A percentile compares a stretch with the other conserved stretches of the same genome.
Conservation (phyloP, 1,140 invertebrate species). For the Bombus superbus region DNA sequence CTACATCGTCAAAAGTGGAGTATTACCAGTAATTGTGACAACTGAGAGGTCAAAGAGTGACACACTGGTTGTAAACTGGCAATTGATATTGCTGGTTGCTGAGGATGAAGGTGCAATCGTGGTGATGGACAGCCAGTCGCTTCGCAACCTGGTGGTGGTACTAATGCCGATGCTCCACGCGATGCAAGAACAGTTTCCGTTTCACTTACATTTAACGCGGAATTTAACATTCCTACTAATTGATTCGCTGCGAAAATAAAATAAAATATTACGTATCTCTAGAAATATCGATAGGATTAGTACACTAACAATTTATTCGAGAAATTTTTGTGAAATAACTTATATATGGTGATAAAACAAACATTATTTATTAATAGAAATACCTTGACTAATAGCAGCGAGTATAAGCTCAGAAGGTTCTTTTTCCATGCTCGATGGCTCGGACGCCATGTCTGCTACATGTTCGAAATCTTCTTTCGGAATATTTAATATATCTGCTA, state of each 20-base stretch:
- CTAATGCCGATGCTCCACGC: conserved; percentile 57
- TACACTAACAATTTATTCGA: background rate
- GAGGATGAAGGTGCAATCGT: conserved; percentile 69
- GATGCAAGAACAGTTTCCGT: conserved; percentile 81
- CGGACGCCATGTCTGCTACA: conserved; percentile 86
- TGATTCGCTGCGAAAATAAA: conserved; percentile 80
- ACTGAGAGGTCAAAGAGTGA: conserved; percentile 79
- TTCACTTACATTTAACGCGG: conserved; percentile 82
- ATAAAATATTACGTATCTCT: background rate
- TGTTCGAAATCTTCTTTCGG: conserved; percentile 88
- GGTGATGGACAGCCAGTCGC: conserved; percentile 72
- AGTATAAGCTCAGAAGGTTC: conserved; percentile 88
- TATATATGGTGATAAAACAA: background rate
- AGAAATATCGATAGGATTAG: background rate
- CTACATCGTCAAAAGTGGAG: background rate
- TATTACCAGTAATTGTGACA: conserved; percentile 83
- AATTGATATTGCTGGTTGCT: conserved; percentile 79
- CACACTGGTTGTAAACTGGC: conserved; percentile 81
- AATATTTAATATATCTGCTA: conserved; percentile 90
- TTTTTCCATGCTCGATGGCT: conserved; percentile 82
- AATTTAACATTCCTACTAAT: conserved; percentile 83
- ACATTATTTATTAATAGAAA: conserved; percentile 7
- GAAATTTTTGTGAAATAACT: background rate
- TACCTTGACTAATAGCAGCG: conserved; percentile 89
- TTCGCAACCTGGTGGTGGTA: conserved; percentile 68